Evolutionary conservation across 2,797 vertebrate species (phyloP).

Genomic region (Meriones psammophilus): DNA sequence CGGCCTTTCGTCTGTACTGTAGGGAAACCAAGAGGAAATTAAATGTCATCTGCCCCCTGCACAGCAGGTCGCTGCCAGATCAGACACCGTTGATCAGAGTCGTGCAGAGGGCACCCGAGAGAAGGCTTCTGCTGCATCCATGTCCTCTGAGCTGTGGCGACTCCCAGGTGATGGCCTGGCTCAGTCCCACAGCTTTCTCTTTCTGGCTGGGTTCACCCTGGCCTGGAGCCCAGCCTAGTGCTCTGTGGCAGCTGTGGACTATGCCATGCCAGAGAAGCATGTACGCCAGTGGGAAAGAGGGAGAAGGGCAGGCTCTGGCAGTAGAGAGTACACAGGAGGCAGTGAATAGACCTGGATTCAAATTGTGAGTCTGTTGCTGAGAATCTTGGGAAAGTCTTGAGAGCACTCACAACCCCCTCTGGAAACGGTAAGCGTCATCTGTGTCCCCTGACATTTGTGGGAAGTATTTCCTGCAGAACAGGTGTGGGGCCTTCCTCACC

Average conservation of each 20-base stretch:
- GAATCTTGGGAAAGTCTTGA: constrained; percentile 43
- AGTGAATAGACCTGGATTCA: constrained; percentile 20
- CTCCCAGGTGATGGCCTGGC: constrained; percentile 81
- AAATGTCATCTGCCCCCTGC: constrained; percentile 84
- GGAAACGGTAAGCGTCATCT: not conserved
- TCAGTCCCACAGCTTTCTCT: constrained; percentile 76
- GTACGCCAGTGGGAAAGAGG: not conserved
- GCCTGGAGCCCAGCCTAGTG: constrained; percentile 72
- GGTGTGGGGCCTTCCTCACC: not conserved
- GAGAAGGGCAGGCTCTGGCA: constrained; percentile 22
- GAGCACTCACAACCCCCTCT: not conserved
- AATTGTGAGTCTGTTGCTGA: constrained; percentile 1
- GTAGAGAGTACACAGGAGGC: constrained; percentile 30
- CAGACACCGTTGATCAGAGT: constrained; percentile 81
- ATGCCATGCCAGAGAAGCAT: constrained; percentile 56
- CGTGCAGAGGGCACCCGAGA: constrained; percentile 66
- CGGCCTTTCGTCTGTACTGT: constrained; percentile 82
- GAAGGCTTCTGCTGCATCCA: constrained; percentile 64
- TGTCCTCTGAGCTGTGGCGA: constrained; percentile 78
- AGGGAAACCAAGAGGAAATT: constrained; percentile 84
- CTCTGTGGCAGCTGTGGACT: constrained; percentile 76
- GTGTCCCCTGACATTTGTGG: constrained; percentile 5
- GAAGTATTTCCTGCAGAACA: constrained; percentile 48
- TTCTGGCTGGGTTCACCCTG: constrained; percentile 74
- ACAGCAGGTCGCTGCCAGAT: constrained; percentile 81